Conservation (phyloP, 2,797 vertebrate species). For the Tarsius wallacei region DNA sequence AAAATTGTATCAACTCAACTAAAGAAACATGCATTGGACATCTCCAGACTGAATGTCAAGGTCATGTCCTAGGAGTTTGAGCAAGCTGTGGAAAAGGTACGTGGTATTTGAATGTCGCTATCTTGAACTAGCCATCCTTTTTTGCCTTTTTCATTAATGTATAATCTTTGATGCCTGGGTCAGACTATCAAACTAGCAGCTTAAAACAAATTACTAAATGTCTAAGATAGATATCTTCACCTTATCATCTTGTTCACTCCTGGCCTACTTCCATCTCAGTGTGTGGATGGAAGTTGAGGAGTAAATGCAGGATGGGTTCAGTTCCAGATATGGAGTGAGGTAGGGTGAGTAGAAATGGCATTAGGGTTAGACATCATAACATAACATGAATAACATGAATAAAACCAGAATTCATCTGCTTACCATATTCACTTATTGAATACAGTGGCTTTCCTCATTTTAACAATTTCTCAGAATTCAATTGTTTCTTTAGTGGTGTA, state of each 20-base stretch:
- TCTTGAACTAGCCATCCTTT: neutral
- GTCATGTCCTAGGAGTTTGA: neutral
- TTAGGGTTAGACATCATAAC: neutral
- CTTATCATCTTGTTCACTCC: neutral
- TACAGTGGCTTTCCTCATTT: neutral
- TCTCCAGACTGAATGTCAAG: neutral
- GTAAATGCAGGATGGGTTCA: neutral
- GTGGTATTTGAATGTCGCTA: neutral
- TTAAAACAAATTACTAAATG: constrained; percentile 11
- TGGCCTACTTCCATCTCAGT: neutral
- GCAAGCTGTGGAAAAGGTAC: neutral
- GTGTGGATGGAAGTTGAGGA: neutral
- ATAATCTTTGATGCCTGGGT: neutral
- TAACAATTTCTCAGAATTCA: neutral
- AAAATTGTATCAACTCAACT: neutral
- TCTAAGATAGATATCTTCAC: neutral
- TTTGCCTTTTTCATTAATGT: neutral
- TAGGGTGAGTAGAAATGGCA: neutral
- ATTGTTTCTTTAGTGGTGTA: neutral
- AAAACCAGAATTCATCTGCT: neutral
- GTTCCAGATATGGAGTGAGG: neutral
- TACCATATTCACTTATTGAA: neutral
- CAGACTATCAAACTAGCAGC: neutral
- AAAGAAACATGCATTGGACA: neutral
- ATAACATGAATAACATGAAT: neutral